Evolutionary conservation across 2,888 invertebrate species (phyloP), one percentile per base, ranked within the genome.

Genomic region (Bellardia pandia): DNA sequence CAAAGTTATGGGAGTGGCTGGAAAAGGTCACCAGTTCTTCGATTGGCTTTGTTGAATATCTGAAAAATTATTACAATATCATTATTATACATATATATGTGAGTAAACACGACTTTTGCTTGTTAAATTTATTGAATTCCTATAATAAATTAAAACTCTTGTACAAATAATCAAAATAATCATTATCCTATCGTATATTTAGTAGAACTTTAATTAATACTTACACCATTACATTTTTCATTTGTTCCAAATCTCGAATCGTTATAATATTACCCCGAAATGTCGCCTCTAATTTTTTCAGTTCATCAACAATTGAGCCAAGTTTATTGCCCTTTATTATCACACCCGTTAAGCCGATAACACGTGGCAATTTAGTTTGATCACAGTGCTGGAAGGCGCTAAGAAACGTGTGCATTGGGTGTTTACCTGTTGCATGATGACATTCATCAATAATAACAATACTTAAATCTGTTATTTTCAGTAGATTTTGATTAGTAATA

Each of bases 371-470:
- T 1, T 94, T 86, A 0, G 90, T 62, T 6, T 71, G 40, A 2
- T 89, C 83, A 0, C 94, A 91, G 40, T 94, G 93, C 88, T 95
- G 94, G 90, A 96, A 96, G 5, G 94, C 92, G 85, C 95, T 95
- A 96, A 97, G 96, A 11, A 98, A 95, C 85, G 95, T 94, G 23
- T 96, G 94, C 96, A 98, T 98, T 0, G 97, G 96, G 92, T 98
- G 98, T 82, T 96, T 95, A 23, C 95, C 95, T 0, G 97, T 96
- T 0, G 96, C 98, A 91, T 97, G 96, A 92, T 99, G 99, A 90
- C 99, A 99, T 92, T 99, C 99, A 93, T 99, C 99, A 90, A 99
- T 96, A 85, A 99, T 96, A 11, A 99, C 92, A 45, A 99, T 94
- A 93, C 97, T 98, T 14, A 98, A 94, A 88, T 96, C 94, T 33